phyloP scores from a whole-genome alignment of 2,113 vertebrate species.

The Conger conger region DNA sequence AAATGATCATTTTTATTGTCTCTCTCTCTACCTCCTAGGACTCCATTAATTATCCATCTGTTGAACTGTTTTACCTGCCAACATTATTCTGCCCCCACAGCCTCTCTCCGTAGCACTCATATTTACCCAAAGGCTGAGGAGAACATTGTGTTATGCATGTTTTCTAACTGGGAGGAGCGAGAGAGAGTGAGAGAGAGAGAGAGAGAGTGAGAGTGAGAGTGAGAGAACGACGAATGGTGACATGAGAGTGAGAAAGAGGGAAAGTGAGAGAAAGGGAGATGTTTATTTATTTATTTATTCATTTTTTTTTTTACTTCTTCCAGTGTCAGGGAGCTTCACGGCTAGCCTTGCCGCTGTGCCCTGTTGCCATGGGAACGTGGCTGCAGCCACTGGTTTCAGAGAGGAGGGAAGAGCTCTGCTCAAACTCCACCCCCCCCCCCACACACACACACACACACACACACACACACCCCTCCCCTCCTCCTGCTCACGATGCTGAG shows the following conservation, averaged over 20 bases:
- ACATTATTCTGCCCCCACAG: neutral
- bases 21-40: neutral
- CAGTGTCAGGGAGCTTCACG: neutral
- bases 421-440: neutral
- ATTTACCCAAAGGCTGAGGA: neutral
- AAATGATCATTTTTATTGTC: neutral
- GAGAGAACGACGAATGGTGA: neutral
- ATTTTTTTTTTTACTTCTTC: neutral
- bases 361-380: conserved; percentile 66
- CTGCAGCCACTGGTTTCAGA: conserved; percentile 1
- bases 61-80: neutral
- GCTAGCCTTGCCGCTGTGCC: conserved; percentile 50
- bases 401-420: conserved; percentile 28
- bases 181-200: neutral
- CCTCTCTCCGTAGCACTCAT: neutral
- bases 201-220: neutral
- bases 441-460: neutral
- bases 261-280: neutral
- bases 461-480: neutral
- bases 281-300: conserved; percentile 8
- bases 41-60: neutral
- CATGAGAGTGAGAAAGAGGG: neutral
- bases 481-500: conserved; percentile 18
- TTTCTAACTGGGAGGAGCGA: neutral
- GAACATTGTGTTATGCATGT: conserved; percentile 10